Conservation (phyloP, 2,797 vertebrate genomes). For the Mustela erminea region DNA sequence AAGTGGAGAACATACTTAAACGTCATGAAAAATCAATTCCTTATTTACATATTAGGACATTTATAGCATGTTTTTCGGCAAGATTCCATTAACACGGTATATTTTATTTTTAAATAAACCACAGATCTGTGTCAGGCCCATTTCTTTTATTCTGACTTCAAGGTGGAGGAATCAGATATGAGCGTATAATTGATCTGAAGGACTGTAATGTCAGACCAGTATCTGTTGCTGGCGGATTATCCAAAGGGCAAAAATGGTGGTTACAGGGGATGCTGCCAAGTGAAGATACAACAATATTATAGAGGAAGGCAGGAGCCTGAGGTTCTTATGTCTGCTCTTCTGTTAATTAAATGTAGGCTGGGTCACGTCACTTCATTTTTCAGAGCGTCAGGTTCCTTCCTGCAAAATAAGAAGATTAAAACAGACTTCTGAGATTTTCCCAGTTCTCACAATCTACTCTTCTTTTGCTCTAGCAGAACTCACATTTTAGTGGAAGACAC, state of each 20-base stretch:
- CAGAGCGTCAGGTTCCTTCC: not conserved
- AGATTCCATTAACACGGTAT: not conserved
- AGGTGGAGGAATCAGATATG: not conserved
- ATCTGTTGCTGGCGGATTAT: not conserved
- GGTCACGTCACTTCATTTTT: not conserved
- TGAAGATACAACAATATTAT: not conserved
- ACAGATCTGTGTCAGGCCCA: not conserved
- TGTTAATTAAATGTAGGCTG: not conserved
- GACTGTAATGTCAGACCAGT: not conserved
- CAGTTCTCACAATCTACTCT: not conserved
- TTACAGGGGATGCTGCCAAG: rapidly evolving
- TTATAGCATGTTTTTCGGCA: not conserved
- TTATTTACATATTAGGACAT: not conserved
- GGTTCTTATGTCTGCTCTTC: not conserved
- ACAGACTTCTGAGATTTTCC: not conserved
- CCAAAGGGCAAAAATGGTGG: not conserved
- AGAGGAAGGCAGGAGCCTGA: not conserved
- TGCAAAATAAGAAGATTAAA: not conserved
- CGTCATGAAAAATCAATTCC: not conserved
- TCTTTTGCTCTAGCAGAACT: not conserved
- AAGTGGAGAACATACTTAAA: not conserved
- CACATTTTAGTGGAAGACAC: not conserved
- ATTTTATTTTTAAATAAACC: constrained; percentile 19
- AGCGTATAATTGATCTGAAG: not conserved
- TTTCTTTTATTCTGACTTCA: not conserved